Evolutionary conservation across 2,888 invertebrate species (phyloP).

Genomic region (Brassicogethes aeneus): DNA sequence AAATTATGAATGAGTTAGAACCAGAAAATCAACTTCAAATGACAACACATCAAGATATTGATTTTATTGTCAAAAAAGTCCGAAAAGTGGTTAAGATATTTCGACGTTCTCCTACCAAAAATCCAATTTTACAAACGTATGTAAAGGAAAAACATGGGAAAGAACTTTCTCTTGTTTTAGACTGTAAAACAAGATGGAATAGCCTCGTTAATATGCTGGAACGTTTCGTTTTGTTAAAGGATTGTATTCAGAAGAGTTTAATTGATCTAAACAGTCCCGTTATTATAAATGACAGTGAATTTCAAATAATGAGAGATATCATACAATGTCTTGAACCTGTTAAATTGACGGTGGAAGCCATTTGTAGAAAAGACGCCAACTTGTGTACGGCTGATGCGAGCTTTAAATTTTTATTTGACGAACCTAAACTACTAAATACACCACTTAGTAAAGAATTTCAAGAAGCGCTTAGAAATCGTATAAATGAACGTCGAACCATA

Average conservation of each 20-base stretch:
- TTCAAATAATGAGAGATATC: not conserved
- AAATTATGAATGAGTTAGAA: conserved; percentile 4
- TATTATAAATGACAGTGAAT: not conserved
- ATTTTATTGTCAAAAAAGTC: conserved; percentile 8
- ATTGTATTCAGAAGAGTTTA: conserved; percentile 8
- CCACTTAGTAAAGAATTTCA: no score
- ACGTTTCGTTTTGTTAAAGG: conserved; percentile 7
- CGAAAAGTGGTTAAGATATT: no score
- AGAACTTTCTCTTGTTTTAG: conserved; percentile 10
- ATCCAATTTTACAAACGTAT: conserved; percentile 12
- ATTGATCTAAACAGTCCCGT: conserved; percentile 4
- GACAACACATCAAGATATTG: conserved; percentile 5
- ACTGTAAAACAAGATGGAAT: conserved; percentile 13
- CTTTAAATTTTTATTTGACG: no score
- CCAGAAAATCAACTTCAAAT: no score
- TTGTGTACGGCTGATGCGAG: no score
- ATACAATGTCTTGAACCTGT: not conserved
- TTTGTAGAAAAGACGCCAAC: not conserved
- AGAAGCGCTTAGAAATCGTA: no score
- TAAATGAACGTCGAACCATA: no score
- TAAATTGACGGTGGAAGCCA: not conserved
- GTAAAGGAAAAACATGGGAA: conserved; percentile 9
- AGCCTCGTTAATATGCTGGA: conserved; percentile 12
- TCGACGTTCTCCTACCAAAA: conserved; percentile 13
- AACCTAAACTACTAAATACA: no score